Base-by-base conservation (phyloP, 2,113 vertebrate species). In the Paramisgurnus dabryanus region DNA sequence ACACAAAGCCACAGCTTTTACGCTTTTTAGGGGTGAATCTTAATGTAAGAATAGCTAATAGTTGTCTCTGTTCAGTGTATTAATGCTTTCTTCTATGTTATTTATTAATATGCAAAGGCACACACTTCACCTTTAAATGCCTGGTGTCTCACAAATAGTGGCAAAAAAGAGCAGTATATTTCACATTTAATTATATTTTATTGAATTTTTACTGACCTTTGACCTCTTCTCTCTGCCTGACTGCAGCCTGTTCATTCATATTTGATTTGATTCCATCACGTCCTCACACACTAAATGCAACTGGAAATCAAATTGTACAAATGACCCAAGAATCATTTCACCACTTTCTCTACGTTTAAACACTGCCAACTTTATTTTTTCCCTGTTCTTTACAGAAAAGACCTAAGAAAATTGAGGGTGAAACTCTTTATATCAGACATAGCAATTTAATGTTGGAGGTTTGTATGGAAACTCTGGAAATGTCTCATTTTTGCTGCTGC, bases 391-490 rank as follows among this genome's bases (percentile, higher is more conserved):
- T 92, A 95, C 97, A 99, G 98, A 99, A 98, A 92, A 96, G 95
- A 94, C 93, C 96, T 93, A 99, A 97, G 94, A 98, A 95, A 94
- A 95, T 97, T 94, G 96, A 98, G 95, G 97, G 96, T 92, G 98
- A 99, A 97, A 98, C 95, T 91, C 96, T 99, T 96, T 99, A 99
- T 96, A 98, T 99, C 96, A 98, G 97, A 93, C 98, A 99, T 96
- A 99, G 97, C 96, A 99, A 98, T 96, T 97, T 99, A 96, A 99
- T 99, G 98, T 95, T 99, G 96, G 98, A 99, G 98, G 98, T 99
- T 98, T 94, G 98, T 99, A 97, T 96, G 85, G 93, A 75, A 34
- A 91, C 90, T 93, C 64, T 89, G 89, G 90, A 91, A 88, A 92
- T 76, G 49, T 71, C 67, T 43, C 85, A 6, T 72, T 77, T 27